Conservation (phyloP, 2,113 vertebrate species). For the Gnathonemus longibarbis region DNA sequence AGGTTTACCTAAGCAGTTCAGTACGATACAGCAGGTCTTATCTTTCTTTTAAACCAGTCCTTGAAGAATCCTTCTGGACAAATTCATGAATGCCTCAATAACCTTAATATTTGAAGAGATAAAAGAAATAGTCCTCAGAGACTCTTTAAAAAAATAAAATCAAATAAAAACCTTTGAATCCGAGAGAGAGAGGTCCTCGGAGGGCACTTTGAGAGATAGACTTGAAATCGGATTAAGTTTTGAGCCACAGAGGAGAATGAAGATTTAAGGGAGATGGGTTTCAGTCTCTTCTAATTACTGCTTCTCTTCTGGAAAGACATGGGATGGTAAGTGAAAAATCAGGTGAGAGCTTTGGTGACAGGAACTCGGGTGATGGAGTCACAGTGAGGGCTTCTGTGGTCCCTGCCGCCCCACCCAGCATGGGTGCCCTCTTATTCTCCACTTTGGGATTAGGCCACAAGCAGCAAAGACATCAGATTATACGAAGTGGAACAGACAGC, state of each 20-base stretch:
- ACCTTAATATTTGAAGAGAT: constrained; percentile 26
- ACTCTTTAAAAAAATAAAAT: constrained; percentile 10
- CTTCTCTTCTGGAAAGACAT: background rate
- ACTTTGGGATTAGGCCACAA: background rate
- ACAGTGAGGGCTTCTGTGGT: background rate
- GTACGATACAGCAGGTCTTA: background rate
- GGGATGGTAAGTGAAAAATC: background rate
- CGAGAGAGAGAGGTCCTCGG: background rate
- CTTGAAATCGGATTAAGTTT: constrained; percentile 14
- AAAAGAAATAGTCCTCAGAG: constrained; percentile 1
- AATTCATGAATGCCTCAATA: constrained; percentile 5
- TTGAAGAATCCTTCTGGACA: constrained; percentile 21
- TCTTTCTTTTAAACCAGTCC: background rate
- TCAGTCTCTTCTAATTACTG: constrained; percentile 18
- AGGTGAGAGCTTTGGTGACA: background rate
- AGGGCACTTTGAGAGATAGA: constrained; percentile 13
- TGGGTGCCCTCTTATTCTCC: background rate
- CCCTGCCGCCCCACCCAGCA: background rate
- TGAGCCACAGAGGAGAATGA: background rate
- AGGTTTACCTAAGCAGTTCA: background rate
- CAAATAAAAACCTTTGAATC: constrained; percentile 6
- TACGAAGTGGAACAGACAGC: background rate
- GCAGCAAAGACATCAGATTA: background rate
- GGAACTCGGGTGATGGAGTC: background rate
- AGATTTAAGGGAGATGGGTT: background rate